A percentile compares a stretch with the other conserved stretches of the same genome.
Conservation (phyloP, 1,140 invertebrate species). For the Bombus haemorrhoidalis region DNA sequence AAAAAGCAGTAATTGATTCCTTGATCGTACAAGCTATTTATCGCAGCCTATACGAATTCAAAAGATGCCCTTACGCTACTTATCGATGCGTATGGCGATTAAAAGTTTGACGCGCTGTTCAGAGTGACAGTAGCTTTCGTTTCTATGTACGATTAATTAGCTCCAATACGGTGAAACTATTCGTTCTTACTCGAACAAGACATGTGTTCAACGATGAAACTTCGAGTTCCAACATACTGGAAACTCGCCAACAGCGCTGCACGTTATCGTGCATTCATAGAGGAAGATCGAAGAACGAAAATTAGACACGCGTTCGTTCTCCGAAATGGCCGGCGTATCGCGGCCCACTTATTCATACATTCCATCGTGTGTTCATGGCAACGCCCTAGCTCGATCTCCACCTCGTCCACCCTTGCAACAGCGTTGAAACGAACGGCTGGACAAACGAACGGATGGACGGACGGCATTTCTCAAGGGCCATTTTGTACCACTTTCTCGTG, state of each 20-base stretch:
- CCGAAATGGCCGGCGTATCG: constrained; percentile 62
- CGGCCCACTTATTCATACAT: constrained; percentile 58
- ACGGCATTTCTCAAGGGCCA: constrained; percentile 76
- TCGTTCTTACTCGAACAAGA: too few species aligned
- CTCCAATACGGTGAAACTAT: rapidly evolving
- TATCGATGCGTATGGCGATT: too few species aligned
- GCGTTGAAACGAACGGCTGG: constrained; percentile 27
- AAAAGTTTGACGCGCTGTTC: too few species aligned
- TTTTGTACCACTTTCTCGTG: constrained; percentile 77
- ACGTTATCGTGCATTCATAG: not conserved
- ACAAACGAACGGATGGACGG: constrained; percentile 54
- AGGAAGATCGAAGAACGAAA: not conserved
- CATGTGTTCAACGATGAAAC: rapidly evolving
- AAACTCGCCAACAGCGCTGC: too few species aligned
- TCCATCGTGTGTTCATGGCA: constrained; percentile 66
- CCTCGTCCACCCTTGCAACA: constrained; percentile 39
- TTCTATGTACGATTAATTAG: too few species aligned
- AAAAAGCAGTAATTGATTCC: too few species aligned
- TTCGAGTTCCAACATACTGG: too few species aligned
- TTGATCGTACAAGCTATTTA: too few species aligned
- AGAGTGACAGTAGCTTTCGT: too few species aligned
- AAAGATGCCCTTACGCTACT: rapidly evolving
- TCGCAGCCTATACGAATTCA: too few species aligned
- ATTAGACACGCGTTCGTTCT: not conserved
- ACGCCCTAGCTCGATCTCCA: constrained; percentile 32